Base-by-base conservation (phyloP, 64 coral and sea anemone genomes). In the Pocillopora verrucosa region DNA sequence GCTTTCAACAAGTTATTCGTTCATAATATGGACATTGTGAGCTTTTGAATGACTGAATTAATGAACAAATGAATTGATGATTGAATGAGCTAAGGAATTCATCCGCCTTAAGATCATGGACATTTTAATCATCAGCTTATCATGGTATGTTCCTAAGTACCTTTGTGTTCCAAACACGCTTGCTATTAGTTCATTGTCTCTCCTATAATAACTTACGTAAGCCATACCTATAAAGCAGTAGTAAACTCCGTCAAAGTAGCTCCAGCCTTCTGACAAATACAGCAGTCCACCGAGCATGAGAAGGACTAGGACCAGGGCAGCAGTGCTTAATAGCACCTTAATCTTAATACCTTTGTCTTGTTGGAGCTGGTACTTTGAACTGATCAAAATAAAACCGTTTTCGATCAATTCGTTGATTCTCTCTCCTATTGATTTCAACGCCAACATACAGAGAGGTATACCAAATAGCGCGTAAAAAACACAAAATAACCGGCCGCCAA, bases 241-340 rank as follows among this genome's bases (percentile, higher is more conserved):
- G 76, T 94, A 94, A 10, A 94, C 92, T 15, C 88, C 88, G 3
- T 89, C 87, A 36, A 94, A 89, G 38, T 90, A 94, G 74, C 63
- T 94, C 92, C 92, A 94, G 38, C 68, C 88, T 82, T 94, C 92
- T 38, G 92, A 89, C 30, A 84, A 73, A 88, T 94, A 89, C 24
- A 89, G 68, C 62, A 90, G 76, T 73, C 92, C 92, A 37, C 92
- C 92, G 3, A 94, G 26, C 24, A 94, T 51, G 64, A 94, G 92
- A 14, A 77, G 65, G 14, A 75, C 61, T 36, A 94, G 24, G 14
- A 94, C 87, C 13, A 90, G 60, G 9, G 80, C 69, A 62, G 75
- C 60, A 13, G 88, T 61, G 0, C 69, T 30, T 34, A 94, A 19
- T 30, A 94, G 41, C 10, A 89, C 87, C 76, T 94, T 94, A 15